Conservation (phyloP, 2,888 invertebrate species). For the Cecidostiba fungosa region DNA sequence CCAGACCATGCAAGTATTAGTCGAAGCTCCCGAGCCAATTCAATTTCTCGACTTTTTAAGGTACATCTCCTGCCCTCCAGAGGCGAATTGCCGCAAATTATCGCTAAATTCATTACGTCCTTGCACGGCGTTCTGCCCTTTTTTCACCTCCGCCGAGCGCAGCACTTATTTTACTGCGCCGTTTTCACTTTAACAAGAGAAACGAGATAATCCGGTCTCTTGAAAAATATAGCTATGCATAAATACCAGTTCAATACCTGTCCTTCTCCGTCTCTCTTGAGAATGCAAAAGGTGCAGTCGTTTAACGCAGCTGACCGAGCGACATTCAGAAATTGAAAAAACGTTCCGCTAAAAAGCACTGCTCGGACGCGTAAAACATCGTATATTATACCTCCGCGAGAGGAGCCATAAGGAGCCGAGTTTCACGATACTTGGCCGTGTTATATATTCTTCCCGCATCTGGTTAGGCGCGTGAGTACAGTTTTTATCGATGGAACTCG, state of each 20-base stretch:
- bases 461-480: conserved; percentile 61
- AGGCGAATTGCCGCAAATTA: conserved; percentile 47
- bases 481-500: conserved; percentile 64
- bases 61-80: neutral
- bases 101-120: conserved; percentile 48
- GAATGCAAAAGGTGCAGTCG: neutral
- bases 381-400: too few relatives aligned
- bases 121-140: neutral
- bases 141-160: neutral
- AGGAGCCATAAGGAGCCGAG: too few relatives aligned
- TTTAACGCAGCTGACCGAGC: neutral
- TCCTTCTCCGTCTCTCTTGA: neutral
- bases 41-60: conserved; percentile 45
- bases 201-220: conserved; percentile 24
- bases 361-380: too few relatives aligned
- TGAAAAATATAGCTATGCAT: neutral
- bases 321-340: conserved; percentile 45
- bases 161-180: conserved; percentile 26
- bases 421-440: too few relatives aligned
- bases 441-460: too few relatives aligned
- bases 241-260: too few relatives aligned
- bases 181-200: conserved; percentile 41
- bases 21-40: conserved; percentile 33
- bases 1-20: neutral
- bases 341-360: neutral